These are phyloP conservation scores for Chaenogobius annularis DNA, from an alignment of 2,113 vertebrate species.

Conservation along the genomic window DNA sequence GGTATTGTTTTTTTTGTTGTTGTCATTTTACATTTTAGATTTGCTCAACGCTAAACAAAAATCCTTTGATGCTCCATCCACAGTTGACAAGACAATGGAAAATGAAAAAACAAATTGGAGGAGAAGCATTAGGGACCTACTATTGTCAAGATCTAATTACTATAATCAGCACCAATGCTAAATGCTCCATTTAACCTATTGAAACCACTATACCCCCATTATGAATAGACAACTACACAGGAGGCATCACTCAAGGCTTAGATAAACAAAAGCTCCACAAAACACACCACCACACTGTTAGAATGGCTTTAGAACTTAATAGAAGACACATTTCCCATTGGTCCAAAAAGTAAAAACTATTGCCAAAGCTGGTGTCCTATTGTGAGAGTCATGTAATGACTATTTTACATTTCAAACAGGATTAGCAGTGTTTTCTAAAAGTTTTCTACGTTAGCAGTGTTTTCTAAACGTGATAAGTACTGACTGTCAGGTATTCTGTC, in stretches of 20 bases:
- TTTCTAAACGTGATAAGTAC: background rate
- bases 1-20: background rate
- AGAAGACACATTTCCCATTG: background rate
- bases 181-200: conserved; percentile 10
- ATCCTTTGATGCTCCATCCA: background rate
- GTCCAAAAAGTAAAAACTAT: background rate
- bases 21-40: background rate
- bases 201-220: background rate
- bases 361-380: background rate
- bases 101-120: conserved; percentile 5
- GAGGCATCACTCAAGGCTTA: background rate
- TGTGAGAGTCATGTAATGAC: background rate
- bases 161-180: background rate
- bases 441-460: background rate
- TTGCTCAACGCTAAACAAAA: background rate
- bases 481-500: background rate
- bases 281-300: background rate
- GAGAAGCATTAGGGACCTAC: background rate
- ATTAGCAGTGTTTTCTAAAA: background rate
- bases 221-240: conserved; percentile 1
- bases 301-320: background rate
- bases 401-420: background rate
- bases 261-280: background rate
- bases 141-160: conserved; percentile 10
- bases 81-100: conserved; percentile 3